Percentiles rank a stretch among this genome's conserved stretches.
These are phyloP conservation scores for Ctenomys sociabilis DNA, from an alignment of 2,113 vertebrate species.

Conservation along the genomic window DNA sequence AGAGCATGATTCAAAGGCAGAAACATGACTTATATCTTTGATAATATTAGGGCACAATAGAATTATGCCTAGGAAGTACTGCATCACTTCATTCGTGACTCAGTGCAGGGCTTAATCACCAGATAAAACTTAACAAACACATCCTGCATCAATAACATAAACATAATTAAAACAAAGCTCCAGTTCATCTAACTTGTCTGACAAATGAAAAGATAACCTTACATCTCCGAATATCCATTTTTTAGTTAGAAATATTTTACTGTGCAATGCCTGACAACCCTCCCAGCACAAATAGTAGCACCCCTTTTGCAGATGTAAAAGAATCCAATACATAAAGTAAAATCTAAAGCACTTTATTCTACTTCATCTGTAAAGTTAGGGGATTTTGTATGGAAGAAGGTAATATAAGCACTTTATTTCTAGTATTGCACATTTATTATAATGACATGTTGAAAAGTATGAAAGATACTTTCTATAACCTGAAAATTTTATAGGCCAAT, in stretches of 20 bases:
- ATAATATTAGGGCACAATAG: background rate
- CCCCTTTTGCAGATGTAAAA: background rate
- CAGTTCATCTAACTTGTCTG: background rate
- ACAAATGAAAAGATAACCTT: background rate
- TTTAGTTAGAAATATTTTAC: background rate
- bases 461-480: background rate
- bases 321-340: background rate
- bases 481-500: background rate
- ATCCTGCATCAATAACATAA: background rate
- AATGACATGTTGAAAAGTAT: background rate
- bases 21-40: background rate
- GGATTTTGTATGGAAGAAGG: background rate
- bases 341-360: background rate
- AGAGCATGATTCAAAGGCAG: background rate
- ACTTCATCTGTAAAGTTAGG: background rate
- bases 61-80: fast-evolving
- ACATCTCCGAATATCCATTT: background rate
- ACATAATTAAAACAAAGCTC: background rate
- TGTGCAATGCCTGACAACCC: background rate
- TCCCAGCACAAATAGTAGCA: background rate
- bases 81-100: background rate
- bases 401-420: background rate
- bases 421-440: background rate
- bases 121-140: background rate
- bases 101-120: background rate